These are phyloP conservation scores for Octopus bimaculoides DNA, from an alignment of 1,140 invertebrate genomes.

Conservation along the genomic window DNA sequence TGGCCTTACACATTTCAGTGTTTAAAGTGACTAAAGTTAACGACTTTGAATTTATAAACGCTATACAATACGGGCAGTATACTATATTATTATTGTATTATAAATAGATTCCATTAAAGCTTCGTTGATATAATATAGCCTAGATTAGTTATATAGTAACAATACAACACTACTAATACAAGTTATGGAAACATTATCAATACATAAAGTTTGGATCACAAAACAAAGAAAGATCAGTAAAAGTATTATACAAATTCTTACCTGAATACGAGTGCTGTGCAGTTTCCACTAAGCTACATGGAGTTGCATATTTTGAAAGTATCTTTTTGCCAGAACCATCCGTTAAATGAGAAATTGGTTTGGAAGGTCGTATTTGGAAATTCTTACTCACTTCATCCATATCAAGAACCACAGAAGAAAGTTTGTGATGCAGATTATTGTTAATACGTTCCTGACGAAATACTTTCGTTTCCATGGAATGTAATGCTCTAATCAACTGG, in stretches of 20 bases:
- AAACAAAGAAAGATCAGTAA: too few relatives aligned
- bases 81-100: too few relatives aligned
- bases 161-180: too few relatives aligned
- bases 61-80: too few relatives aligned
- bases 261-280: neutral
- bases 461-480: neutral
- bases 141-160: too few relatives aligned
- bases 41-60: too few relatives aligned
- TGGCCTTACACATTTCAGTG: too few relatives aligned
- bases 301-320: neutral
- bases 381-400: neutral
- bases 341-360: neutral
- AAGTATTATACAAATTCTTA: neutral
- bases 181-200: too few relatives aligned
- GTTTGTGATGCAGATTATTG: constrained; percentile 1
- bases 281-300: neutral
- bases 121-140: too few relatives aligned
- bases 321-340: neutral
- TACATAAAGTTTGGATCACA: too few relatives aligned
- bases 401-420: neutral
- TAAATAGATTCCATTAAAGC: too few relatives aligned
- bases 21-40: too few relatives aligned
- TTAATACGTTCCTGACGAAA: neutral
- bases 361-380: neutral
- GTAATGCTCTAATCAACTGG: neutral